Base-by-base conservation (phyloP, 2,797 vertebrate species). In the Hephaestus fuliginosus region DNA sequence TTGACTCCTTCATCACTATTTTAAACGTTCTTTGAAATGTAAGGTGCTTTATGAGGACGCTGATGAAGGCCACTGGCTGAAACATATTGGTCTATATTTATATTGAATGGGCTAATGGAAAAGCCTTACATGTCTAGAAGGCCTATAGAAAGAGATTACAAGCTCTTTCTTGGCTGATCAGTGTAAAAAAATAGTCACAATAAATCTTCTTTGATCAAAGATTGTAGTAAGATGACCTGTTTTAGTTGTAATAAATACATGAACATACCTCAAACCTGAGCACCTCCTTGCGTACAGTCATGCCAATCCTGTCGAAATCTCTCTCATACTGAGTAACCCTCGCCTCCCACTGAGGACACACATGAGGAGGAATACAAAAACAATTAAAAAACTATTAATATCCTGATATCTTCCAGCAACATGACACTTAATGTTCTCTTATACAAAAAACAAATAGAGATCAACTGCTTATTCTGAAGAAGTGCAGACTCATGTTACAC, bases 221-320 rank as follows among this genome's bases (percentile, higher is more conserved):
- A 33, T 33, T 33, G 30, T 33, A 33, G 30, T 33, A 33, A 33
- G 30, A 33, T 33, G 30, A 33, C 30, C 30, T 33, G 30, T 33
- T 33, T 33, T 33, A 3, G 30, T 0, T 3, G 30, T 33, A 33
- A 33, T 20, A 65, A 25, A 52, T 9, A 10, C 41, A 60, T 39
- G 30, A 44, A 76, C 44, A 18, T 82, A 98, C 98, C 97, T 99
- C 97, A 93, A 99, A 99, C 52, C 97, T 94, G 80, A 96, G 95
- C 80, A 99, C 96, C 89, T 99, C 98, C 86, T 97, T 98, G 74
- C 98, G 96, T 68, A 98, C 96, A 49, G 97, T 96, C 1, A 96
- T 90, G 44, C 97, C 97, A 61, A 98, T 95, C 68, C 96, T 95
- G 88, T 99, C 97, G 70, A 99, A 99, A 81, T 99, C 98, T 86